These are phyloP conservation scores for Sisyra terminalis DNA, from an alignment of 2,888 invertebrate genomes.

Conservation along the genomic window DNA sequence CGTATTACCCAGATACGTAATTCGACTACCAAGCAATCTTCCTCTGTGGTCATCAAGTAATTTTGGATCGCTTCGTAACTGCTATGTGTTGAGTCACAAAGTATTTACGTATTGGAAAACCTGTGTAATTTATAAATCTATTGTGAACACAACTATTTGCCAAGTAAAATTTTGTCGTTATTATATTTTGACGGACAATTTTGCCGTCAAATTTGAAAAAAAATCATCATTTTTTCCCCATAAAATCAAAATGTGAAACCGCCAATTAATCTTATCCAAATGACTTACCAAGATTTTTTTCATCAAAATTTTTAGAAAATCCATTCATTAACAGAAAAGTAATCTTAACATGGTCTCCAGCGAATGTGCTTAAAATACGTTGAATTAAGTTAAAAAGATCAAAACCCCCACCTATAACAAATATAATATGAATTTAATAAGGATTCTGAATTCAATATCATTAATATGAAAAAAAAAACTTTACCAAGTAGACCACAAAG, in stretches of 20 bases:
- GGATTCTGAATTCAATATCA: conserved; percentile 14
- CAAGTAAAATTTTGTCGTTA: conserved; percentile 12
- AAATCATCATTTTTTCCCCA: conserved; percentile 6
- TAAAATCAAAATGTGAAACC: conserved; percentile 11
- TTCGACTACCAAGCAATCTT: too few species aligned
- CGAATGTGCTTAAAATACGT: conserved; percentile 13
- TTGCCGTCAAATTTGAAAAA: conserved; percentile 11
- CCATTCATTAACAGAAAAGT: conserved; percentile 15
- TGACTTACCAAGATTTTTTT: conserved; percentile 14
- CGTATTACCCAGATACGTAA: too few species aligned
- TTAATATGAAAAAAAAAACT: conserved; percentile 14
- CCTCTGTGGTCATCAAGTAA: too few species aligned
- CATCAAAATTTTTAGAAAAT: conserved; percentile 14
- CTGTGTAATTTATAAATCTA: conserved; percentile 12
- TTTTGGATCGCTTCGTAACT: too few species aligned
- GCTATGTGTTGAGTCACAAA: too few species aligned
- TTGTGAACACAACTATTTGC: conserved; percentile 12
- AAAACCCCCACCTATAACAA: conserved; percentile 15
- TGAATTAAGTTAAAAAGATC: conserved; percentile 13
- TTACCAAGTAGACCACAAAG: conserved; percentile 12
- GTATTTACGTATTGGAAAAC: too few species aligned
- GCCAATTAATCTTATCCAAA: conserved; percentile 15
- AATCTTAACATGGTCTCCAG: conserved; percentile 13
- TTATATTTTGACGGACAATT: too few species aligned
- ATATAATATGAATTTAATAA: conserved; percentile 14